Conservation (phyloP, 2,797 vertebrate species). For the Myotis planiceps region DNA sequence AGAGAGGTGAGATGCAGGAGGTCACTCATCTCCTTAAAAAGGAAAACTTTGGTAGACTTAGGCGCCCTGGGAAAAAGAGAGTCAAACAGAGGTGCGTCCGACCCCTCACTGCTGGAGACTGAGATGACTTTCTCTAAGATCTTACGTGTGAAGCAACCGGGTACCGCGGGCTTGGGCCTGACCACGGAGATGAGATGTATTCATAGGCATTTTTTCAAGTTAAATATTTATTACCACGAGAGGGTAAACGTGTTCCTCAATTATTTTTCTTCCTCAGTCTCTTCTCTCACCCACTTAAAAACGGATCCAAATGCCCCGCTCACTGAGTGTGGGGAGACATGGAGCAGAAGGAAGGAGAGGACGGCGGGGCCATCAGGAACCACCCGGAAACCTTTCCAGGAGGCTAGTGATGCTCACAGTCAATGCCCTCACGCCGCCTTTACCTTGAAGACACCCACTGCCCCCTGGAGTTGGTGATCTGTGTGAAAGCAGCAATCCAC, state of each 20-base stretch:
- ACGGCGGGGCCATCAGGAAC: not conserved
- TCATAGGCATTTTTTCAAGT: constrained; percentile 25
- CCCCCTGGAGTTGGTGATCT: not conserved
- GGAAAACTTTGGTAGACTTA: not conserved
- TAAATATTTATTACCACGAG: constrained; percentile 29
- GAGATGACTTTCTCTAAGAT: not conserved
- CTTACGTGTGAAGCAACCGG: not conserved
- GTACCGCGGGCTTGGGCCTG: accelerated
- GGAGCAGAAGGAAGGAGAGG: not conserved
- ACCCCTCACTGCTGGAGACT: not conserved
- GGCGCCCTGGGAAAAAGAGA: not conserved
- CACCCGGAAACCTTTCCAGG: not conserved
- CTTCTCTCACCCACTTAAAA: constrained; percentile 17
- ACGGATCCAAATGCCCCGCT: constrained; percentile 10
- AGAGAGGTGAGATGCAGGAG: not conserved
- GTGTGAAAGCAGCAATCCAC: not conserved
- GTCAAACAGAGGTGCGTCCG: not conserved
- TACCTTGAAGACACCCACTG: not conserved
- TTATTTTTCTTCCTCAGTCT: not conserved
- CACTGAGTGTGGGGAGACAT: not conserved
- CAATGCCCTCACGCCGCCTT: not conserved
- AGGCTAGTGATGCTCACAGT: not conserved
- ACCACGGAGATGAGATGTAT: not conserved
- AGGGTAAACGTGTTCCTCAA: not conserved
- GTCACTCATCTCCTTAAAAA: not conserved